Base-by-base conservation (phyloP, 2,888 invertebrate species). In the Drosophila affinis region DNA sequence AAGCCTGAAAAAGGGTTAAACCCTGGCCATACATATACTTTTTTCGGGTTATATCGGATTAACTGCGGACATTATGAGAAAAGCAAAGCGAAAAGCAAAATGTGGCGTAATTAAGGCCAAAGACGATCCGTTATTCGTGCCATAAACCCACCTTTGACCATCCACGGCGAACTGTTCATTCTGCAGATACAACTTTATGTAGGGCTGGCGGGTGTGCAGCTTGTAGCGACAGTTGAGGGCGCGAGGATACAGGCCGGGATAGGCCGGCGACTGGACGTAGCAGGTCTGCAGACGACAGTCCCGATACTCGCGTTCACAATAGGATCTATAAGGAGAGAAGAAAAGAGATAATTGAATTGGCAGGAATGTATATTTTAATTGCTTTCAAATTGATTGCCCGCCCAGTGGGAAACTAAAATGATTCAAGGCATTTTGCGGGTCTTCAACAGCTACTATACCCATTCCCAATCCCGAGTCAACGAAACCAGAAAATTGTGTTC, bases 111-210 rank as follows among this genome's bases (percentile, higher is more conserved):
- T 39, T 27, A 27, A 27, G 6, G 1, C 24, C 1, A 24, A 24
- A 5, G 24, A 27, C 27, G 6, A 2, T 1, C 29, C 2, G 7
- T 9, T 29, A 29, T 9, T 29, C 9, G 29, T 29, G 1, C 29
- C 7, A 45, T 44, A 27, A 51, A 56, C 91, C 90, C 82, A 92
- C 92, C 92, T 94, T 90, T 98, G 97, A 1, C 98, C 98, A 87
- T 98, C 98, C 82, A 98, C 97, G 91, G 98, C 97, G 93, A 98
- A 98, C 92, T 97, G 97, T 91, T 97, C 97, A 91, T 97, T 97
- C 91, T 97, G 97, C 87, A 97, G 96, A 93, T 97, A 97, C 81
- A 97, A 93, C 93, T 97, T 97, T 91, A 97, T 97, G 93, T 97
- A 97, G 24, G 97, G 97, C 89, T 96, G 94, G 48, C 97, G 93